Percentiles rank a stretch among this genome's conserved stretches.
Evolutionary conservation across 2,113 vertebrate genomes (phyloP).

Genomic region (Phalacrocorax pelagicus): DNA sequence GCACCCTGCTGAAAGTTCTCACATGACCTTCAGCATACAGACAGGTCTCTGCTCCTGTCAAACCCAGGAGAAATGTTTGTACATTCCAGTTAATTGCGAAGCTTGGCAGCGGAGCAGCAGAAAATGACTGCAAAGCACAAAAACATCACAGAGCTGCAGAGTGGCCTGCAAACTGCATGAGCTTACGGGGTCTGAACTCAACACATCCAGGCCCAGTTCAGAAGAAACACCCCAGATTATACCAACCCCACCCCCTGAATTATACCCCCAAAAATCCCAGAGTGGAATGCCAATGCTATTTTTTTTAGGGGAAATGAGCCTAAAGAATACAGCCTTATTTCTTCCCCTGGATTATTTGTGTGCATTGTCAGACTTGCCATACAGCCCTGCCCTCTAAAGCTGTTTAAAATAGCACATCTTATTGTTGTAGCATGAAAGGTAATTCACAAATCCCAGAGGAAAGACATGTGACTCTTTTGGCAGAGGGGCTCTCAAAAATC

Average conservation of each 20-base stretch:
- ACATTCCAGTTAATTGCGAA: slow-evolving; percentile 42
- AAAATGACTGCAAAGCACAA: slow-evolving; percentile 43
- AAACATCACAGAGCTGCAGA: background rate
- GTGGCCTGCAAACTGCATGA: background rate
- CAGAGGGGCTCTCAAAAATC: background rate
- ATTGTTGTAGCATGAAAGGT: background rate
- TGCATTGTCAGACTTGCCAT: background rate
- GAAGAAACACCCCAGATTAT: background rate
- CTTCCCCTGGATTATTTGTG: background rate
- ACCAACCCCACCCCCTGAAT: background rate
- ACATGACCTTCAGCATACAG: slow-evolving; percentile 46
- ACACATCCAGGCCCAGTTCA: background rate
- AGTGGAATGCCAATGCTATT: background rate
- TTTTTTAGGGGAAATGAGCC: background rate
- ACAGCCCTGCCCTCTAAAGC: background rate
- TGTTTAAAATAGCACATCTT: background rate
- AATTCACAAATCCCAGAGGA: background rate
- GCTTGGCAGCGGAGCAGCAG: slow-evolving; percentile 3
- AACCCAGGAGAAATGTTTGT: slow-evolving; percentile 43
- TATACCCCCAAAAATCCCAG: background rate
- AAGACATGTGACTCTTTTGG: background rate
- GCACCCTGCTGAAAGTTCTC: slow-evolving; percentile 57
- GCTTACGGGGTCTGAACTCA: background rate
- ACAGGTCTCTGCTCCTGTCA: slow-evolving; percentile 52
- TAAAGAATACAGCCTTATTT: background rate